A percentile compares a stretch with the other conserved stretches of the same genome.
These are phyloP conservation scores for Halocaridina rubra DNA, from an alignment of 2,888 invertebrate genomes.

Conservation along the genomic window DNA sequence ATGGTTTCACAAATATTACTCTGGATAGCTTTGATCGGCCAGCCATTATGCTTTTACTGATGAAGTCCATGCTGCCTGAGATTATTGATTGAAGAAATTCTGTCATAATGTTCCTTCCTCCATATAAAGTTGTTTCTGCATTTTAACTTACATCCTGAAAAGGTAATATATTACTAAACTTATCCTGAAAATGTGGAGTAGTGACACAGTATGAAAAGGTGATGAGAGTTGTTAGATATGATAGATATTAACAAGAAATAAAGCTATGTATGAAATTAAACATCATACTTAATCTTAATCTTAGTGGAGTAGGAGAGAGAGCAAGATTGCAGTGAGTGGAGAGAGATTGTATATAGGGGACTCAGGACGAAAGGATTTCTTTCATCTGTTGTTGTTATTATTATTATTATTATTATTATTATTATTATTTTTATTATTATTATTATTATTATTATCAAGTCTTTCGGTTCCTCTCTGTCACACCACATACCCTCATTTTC, in stretches of 20 bases:
- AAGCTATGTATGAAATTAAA: no score
- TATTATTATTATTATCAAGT: neutral
- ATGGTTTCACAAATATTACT: conserved; percentile 49
- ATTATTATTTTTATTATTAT: neutral
- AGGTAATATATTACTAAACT: no score
- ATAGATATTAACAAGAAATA: no score
- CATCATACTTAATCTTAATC: no score
- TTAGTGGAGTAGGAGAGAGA: neutral
- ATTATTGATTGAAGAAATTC: neutral
- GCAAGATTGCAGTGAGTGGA: neutral
- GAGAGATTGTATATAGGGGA: neutral
- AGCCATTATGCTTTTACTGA: conserved; percentile 33
- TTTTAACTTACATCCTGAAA: neutral
- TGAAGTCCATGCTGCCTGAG: conserved; percentile 33
- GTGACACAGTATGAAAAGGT: no score
- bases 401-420: neutral
- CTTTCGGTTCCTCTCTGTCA: neutral
- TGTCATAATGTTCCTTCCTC: neutral
- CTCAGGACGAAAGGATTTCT: no score
- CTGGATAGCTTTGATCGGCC: conserved; percentile 22
- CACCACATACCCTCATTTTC: neutral
- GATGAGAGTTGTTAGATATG: no score
- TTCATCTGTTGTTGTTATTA: neutral
- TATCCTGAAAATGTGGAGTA: no score
- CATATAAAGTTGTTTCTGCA: neutral